A percentile compares a stretch with the other conserved stretches of the same genome.
Evolutionary conservation across 2,888 invertebrate species (phyloP).

Genomic region (Endomychus coccineus): DNA sequence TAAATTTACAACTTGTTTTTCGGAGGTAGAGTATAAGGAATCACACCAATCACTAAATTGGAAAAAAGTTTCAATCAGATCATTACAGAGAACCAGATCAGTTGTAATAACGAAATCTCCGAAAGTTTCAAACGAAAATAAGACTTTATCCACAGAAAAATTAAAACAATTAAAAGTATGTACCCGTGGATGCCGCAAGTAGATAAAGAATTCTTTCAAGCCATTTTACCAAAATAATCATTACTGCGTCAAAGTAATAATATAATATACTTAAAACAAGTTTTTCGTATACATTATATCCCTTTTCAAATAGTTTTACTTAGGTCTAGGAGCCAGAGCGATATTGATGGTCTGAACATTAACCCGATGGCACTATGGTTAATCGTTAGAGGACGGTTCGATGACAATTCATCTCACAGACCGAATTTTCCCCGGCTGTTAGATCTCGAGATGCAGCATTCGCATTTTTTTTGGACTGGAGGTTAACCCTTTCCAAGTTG

Average conservation of each 20-base stretch:
- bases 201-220: slow-evolving; percentile 1
- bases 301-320: no score
- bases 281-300: background rate
- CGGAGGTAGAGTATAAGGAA: slow-evolving; percentile 17
- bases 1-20: slow-evolving; percentile 14
- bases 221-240: slow-evolving; percentile 1
- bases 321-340: no score
- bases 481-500: no score
- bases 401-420: no score
- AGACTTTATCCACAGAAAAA: no score
- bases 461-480: no score
- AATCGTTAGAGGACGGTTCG: no score
- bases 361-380: no score
- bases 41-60: slow-evolving; percentile 3
- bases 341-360: no score
- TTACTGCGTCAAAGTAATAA: background rate
- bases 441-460: no score
- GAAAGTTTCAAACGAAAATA: slow-evolving; percentile 7
- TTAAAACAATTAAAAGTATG: slow-evolving; percentile 15
- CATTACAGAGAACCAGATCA: slow-evolving; percentile 2
- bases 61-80: no score
- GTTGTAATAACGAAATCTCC: slow-evolving; percentile 1
- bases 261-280: background rate
- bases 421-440: no score
- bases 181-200: slow-evolving; percentile 12